Percentiles rank a stretch among this genome's conserved stretches.
Conservation (phyloP, 2,797 vertebrate species). For the Anolis apletophallus region DNA sequence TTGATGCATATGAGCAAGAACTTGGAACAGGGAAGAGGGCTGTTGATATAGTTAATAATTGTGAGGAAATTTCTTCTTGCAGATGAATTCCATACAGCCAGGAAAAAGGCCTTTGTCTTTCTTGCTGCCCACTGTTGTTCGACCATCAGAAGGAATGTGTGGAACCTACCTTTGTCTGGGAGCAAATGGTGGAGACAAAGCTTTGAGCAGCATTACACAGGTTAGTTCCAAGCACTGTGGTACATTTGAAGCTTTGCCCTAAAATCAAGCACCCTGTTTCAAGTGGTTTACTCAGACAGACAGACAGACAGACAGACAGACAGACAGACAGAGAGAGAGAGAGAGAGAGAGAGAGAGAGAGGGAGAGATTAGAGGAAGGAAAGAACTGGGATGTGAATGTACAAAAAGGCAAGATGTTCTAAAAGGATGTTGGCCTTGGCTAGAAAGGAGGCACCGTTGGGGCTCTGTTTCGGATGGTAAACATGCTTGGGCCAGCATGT, state of each 20-base stretch:
- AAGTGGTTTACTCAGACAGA: not conserved
- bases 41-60: not conserved
- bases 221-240: constrained; percentile 68
- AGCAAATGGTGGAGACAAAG: constrained; percentile 88
- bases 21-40: not conserved
- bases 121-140: constrained; percentile 91
- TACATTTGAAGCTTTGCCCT: not conserved
- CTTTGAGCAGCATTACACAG: constrained; percentile 93
- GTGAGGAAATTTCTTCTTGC: constrained; percentile 9
- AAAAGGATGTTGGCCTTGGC: not conserved
- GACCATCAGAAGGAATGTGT: constrained; percentile 90
- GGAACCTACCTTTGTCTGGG: constrained; percentile 93
- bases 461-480: not conserved
- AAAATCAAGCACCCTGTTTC: not conserved
- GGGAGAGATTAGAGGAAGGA: not conserved
- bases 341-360: too few relatives aligned
- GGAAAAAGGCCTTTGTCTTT: constrained; percentile 92
- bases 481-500: not conserved
- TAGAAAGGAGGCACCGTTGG: not conserved
- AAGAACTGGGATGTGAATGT: not conserved
- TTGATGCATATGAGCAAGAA: not conserved
- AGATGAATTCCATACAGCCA: constrained; percentile 89
- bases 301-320: too few relatives aligned
- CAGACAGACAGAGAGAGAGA: too few relatives aligned
- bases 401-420: not conserved